Base-by-base conservation (phyloP, 2,113 vertebrate species). In the Ginglymostoma cirratum region DNA sequence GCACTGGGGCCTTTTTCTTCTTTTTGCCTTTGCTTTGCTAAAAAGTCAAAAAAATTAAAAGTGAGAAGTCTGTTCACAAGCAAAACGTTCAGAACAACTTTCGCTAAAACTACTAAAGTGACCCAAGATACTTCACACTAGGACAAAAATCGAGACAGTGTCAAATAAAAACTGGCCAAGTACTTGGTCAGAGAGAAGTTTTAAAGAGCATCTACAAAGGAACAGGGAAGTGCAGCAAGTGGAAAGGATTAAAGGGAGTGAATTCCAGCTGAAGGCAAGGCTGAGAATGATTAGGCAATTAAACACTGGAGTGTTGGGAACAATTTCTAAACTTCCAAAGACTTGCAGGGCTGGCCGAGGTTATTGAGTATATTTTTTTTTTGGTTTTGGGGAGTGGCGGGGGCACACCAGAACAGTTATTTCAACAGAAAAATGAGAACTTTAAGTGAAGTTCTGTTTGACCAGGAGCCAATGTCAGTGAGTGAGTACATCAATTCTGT, bases 11-110 rank as follows among this genome's bases (percentile, higher is more conserved):
- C 97, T 98, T 98, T 98, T 99, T 99, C 98, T 99, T 99, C 98
- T 99, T 99, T 98, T 99, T 99, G 97, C 98, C 98, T 98, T 99
- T 99, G 97, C 98, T 99, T 98, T 99, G 99, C 98, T 99, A 96
- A 92, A 96, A 96, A 69, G 52, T 42, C 96, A 94, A 65, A 21
- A 67, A 66, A 93, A 34, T 12, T 38, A 21, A 5, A 83, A 93
- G 17, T 93, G 6, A 93, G 2, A 8, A n/a, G 27, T n/a, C 5
- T 61, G 8, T 92, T 21, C 21, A 24, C 8, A 34, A 66, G 19
- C 65, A 65, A 19, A 65, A n/a, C 14, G n/a, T 65, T 27, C 21
- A 86, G 17, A 86, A 55, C 86, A 52, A 89, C 24, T 52, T 92
- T 30, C 7, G 21, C 19, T 23, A n/a, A 92, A 89, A 12, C 2